Evolutionary conservation across 2,113 vertebrate genomes (phyloP).

Genomic region (Chlorodrepanis virens): DNA sequence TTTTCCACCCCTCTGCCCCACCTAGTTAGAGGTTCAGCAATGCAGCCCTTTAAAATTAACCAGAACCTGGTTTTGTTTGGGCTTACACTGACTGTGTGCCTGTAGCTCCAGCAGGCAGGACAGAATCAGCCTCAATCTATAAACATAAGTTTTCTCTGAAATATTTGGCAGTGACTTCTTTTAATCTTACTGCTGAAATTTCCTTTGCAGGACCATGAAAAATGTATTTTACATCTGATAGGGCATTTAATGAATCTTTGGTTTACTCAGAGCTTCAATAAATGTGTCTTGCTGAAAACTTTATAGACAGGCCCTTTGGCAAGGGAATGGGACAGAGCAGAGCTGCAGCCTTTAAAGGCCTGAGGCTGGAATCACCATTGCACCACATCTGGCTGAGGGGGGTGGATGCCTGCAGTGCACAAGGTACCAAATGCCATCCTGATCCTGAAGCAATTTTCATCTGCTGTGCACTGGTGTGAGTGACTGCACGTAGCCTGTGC

Average conservation of each 20-base stretch:
- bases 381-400: neutral
- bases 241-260: neutral
- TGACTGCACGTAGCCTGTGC: fast-evolving
- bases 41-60: neutral
- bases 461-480: neutral
- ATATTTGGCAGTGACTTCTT: neutral
- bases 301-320: neutral
- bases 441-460: neutral
- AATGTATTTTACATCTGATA: constrained; percentile 27
- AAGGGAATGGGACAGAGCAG: neutral
- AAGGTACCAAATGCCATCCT: neutral
- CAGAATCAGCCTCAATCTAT: neutral
- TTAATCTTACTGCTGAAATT: constrained; percentile 1
- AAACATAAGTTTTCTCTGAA: neutral
- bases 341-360: neutral
- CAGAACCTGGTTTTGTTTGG: neutral
- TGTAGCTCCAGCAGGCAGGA: neutral
- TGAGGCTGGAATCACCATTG: neutral
- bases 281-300: neutral
- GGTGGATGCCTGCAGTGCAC: neutral
- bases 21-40: neutral
- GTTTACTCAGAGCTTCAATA: neutral
- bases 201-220: neutral
- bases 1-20: constrained; percentile 4
- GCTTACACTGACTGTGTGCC: neutral